Conservation (phyloP, 1,140 invertebrate species). For the Drosophila quadrilineata region DNA sequence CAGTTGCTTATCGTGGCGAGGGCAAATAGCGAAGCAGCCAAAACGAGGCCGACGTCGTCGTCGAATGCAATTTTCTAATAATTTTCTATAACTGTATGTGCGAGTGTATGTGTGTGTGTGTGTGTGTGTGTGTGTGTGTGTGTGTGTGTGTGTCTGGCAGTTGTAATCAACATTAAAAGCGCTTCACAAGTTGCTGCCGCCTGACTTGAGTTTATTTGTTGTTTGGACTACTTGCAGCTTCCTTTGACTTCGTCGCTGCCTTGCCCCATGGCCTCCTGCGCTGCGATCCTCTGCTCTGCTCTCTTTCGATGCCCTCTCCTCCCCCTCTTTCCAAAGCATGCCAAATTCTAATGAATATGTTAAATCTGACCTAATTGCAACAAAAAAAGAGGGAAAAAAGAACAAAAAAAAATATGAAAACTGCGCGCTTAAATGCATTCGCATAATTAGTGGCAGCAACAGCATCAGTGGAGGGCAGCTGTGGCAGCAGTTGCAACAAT, state of each 20-base stretch:
- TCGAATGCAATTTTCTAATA: constrained; percentile 77
- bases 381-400: constrained; percentile 20
- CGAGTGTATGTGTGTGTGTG: background rate
- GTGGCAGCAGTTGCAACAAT: constrained; percentile 2
- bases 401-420: no score
- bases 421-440: constrained; percentile 72
- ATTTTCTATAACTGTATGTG: constrained; percentile 45
- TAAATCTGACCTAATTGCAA: constrained; percentile 74
- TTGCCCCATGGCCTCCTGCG: constrained; percentile 39
- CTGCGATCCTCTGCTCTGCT: no score
- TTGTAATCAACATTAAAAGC: constrained; percentile 77
- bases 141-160: constrained; percentile 34
- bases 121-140: constrained; percentile 21
- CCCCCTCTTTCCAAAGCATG: background rate
- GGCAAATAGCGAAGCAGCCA: constrained; percentile 56
- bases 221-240: constrained; percentile 3
- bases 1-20: constrained; percentile 64
- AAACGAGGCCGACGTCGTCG: constrained; percentile 63
- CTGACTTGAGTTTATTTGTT: constrained; percentile 40
- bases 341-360: constrained; percentile 74
- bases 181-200: constrained; percentile 47
- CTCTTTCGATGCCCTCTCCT: constrained; percentile 12
- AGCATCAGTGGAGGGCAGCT: background rate
- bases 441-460: constrained; percentile 69
- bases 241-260: constrained; percentile 18